Evolutionary conservation across 1,140 invertebrate genomes (phyloP), one percentile per base, ranked within the genome.

Genomic region (Leptinotarsa undecemlineata): DNA sequence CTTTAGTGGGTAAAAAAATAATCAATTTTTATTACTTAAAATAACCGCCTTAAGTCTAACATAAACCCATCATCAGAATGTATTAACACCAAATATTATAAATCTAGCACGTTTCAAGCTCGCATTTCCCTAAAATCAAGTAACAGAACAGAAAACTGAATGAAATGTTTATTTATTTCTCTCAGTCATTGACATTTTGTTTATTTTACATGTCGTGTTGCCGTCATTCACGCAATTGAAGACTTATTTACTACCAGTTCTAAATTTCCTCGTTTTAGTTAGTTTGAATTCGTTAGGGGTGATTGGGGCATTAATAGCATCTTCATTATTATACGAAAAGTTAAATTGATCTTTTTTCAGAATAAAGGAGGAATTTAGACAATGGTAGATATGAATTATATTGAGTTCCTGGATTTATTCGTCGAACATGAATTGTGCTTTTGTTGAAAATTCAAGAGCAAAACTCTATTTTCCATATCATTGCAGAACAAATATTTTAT

Each of bases 41-140:
- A 64, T 64, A 64, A 64, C 63, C 21, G 26, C 1, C 63, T 64
- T 20, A 23, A 64, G 14, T 21, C 15, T 26, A 64, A 2, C 63
- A 64, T 64, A 64, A 64, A 64, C 63, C 63, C 20, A 33, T 64
- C 63, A 64, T 64, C 63, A 64, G 13, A 64, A 64, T 64, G 15
- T 19, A 64, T 64, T 64, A 64, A 64, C 63, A 64, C 63, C 63
- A 64, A 64, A 64, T 23, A 23, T 64, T 64, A 33, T 64, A 57
- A 57, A 57, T 57, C 51, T 57, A 57, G 51, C 51, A 19, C 51
- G n/a, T 19, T 57, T 17, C 15, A 19, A 57, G 63, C 14, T 64
- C 63, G 21, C 14, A 33, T 64, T 20, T 64, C 20, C 63, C 63
- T 64, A 21, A 64, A 20, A 20, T 64, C 23, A 64, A 64, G 63